Evolutionary conservation across 2,797 vertebrate genomes (phyloP), one percentile per base, ranked within the genome.

Genomic region (Lithobates pipiens): DNA sequence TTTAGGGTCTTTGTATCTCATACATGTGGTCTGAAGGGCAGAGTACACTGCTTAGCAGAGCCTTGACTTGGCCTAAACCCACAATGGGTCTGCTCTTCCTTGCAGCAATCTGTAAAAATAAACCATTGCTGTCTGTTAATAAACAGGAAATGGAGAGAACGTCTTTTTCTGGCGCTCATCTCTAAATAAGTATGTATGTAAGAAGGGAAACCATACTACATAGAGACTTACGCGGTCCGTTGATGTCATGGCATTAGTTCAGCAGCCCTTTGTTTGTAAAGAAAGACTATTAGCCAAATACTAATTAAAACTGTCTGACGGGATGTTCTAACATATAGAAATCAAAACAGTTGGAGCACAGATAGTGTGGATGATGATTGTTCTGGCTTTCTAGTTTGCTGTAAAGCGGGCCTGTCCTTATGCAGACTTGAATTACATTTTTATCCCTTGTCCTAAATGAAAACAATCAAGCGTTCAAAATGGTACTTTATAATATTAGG

Each of bases 81-180:
- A n/a, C 27, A 15, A 7, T 79, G 25, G 5, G 67, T 42, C 39
- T 21, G 3, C 5, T 21, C 65, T 7, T 70, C 29, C 25, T 71
- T 69, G 6, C 78, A 25, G 2, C 15, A 29, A 25, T n/a, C 67
- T 80, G 13, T 61, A 71, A 71, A 80, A 80, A 71, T 71, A 80
- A 74, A 65, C 70, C 4, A 23, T 65, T 29, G 29, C 70, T 74
- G 16, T 74, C 25, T 82, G n/a, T 82, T 73, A 11, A 80, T 80
- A 80, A 80, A 80, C 78, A 80, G 78, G 78, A 80, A 80, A 72
- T 70, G 2, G 78, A 68, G 21, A 71, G 29, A 39, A 80, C 6
- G 70, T 71, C 46, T 36, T 36, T 36, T 7, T 36, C 29, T 15
- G 44, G 65, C 32, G 10, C 67, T 36, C 29, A 25, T 50, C 9